Percentiles rank a stretch among this genome's conserved stretches.
Conservation (phyloP, 2,113 vertebrate species). For the Pseudois nayaur region DNA sequence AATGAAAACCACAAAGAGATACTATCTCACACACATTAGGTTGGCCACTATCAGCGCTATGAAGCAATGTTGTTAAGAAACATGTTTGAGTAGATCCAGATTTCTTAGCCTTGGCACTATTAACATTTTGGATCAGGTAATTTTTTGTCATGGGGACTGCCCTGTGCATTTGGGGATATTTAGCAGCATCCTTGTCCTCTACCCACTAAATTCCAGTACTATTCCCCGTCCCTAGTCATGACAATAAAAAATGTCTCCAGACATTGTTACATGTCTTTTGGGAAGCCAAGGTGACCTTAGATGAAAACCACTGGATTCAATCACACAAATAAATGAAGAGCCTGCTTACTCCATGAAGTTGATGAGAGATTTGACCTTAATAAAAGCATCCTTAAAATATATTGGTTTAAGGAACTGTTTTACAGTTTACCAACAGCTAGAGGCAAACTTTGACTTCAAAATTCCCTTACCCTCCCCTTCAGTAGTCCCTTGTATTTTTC, state of each 20-base stretch:
- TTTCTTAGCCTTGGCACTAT: not conserved
- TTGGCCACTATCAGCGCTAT: not conserved
- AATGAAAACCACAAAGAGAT: not conserved
- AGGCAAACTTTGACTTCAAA: not conserved
- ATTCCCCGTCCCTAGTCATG: accelerated
- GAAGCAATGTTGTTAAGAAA: not conserved
- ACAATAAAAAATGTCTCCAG: not conserved
- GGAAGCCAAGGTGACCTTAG: not conserved
- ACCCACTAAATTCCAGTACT: not conserved
- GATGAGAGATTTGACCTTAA: not conserved
- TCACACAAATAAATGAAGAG: not conserved
- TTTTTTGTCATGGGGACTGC: not conserved
- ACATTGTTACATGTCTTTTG: not conserved
- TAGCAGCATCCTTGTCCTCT: not conserved
- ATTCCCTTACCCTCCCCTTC: not conserved
- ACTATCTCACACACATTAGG: not conserved
- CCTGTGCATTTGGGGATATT: not conserved
- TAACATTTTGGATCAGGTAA: not conserved
- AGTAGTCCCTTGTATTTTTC: not conserved
- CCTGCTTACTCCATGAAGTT: not conserved
- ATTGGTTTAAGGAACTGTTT: not conserved
- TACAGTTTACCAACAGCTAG: not conserved
- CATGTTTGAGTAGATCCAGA: not conserved
- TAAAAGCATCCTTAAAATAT: not conserved
- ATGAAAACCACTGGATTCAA: not conserved